Evolutionary conservation across 2,888 invertebrate genomes (phyloP), one percentile per base, ranked within the genome.

Genomic region (Scrobipalpa costella): DNA sequence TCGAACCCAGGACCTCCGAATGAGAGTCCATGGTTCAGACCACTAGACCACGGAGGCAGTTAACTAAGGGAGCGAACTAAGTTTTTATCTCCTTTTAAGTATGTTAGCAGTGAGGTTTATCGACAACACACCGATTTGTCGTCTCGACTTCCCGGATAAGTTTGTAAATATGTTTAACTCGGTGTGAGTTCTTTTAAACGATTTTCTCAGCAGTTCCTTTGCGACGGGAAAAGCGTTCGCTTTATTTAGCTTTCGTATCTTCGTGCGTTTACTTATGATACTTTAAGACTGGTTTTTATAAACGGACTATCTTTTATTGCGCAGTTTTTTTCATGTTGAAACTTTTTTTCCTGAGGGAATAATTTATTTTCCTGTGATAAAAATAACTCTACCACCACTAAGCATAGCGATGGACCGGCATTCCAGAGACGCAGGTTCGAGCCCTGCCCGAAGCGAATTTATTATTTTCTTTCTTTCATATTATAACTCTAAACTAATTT

Each of bases 11-110:
- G n/a, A n/a, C n/a, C n/a, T n/a, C n/a, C n/a, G n/a, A n/a, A n/a
- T n/a, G n/a, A n/a, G n/a, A n/a, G n/a, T n/a, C n/a, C n/a, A n/a
- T n/a, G n/a, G n/a, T n/a, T n/a, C n/a, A n/a, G n/a, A n/a, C n/a
- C n/a, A n/a, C n/a, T n/a, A n/a, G n/a, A n/a, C n/a, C n/a, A n/a
- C n/a, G n/a, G n/a, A n/a, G n/a, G n/a, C n/a, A n/a, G n/a, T n/a
- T n/a, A n/a, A n/a, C n/a, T n/a, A n/a, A 76, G 70, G 75, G 77
- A 77, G 77, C 78, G 76, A 84, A 84, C 79, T 83, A 76, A 85
- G 83, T 86, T 86, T 86, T 85, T 86, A 86, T 86, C 83, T 79
- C 58, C 44, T 59, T 49, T 40, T 58, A 63, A 38, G 52, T 34
- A 57, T 60, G 40, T 59, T 62, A 47, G 44, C 21, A 21, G 58